Percentiles rank a stretch among this genome's conserved stretches.
Evolutionary conservation across 2,797 vertebrate genomes (phyloP).

Genomic region (Ispidina picta): DNA sequence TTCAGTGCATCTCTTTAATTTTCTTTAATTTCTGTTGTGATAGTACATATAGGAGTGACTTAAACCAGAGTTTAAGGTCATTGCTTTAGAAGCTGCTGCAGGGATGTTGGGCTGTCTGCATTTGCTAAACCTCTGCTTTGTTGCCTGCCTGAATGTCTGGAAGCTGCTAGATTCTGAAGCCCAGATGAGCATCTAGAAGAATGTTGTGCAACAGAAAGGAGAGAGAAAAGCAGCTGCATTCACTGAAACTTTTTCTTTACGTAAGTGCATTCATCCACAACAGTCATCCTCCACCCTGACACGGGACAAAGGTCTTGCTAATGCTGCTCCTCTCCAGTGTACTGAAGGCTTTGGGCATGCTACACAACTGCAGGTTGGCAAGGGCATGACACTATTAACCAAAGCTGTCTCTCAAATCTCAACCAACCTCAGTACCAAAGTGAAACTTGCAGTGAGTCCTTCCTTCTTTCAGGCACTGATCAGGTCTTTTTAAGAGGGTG

Average conservation of each 20-base stretch:
- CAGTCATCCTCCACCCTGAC: background rate
- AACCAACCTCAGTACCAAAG: slow-evolving; percentile 1
- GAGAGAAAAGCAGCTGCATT: background rate
- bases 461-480: background rate
- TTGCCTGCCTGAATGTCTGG: background rate
- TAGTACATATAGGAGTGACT: background rate
- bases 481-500: background rate
- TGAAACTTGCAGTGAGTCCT: background rate
- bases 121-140: background rate
- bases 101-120: background rate
- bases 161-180: background rate
- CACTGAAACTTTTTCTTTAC: background rate
- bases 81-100: background rate
- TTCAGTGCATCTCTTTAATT: background rate
- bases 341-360: background rate
- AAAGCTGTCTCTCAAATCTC: slow-evolving; percentile 43
- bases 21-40: background rate
- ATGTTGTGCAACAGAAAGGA: background rate
- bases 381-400: slow-evolving; percentile 46
- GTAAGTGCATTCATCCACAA: accelerated
- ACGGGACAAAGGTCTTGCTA: background rate
- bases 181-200: background rate
- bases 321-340: background rate
- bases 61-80: background rate
- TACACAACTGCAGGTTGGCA: background rate